phyloP scores from a whole-genome alignment of 2,888 invertebrate species.

The Mesopsocus fuscifrons region DNA sequence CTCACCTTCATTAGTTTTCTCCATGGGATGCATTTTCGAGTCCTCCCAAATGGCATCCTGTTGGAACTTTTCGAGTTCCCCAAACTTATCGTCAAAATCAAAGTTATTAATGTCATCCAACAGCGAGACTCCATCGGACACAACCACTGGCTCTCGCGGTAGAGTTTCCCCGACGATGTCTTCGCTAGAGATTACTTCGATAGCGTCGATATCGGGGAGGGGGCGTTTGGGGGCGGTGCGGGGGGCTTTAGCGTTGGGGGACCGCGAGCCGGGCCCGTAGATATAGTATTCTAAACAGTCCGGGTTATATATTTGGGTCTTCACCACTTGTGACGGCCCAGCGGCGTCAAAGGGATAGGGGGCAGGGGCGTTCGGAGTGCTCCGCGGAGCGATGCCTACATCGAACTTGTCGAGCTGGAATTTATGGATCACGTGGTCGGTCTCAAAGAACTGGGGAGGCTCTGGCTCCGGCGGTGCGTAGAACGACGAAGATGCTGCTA shows the following conservation, averaged over 20 bases:
- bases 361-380: background rate
- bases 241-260: background rate
- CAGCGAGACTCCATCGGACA: background rate
- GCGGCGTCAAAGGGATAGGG: background rate
- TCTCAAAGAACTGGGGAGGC: background rate
- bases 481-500: background rate
- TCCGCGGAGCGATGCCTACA: conserved; percentile 1
- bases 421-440: background rate
- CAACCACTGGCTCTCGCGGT: background rate
- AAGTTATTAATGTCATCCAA: conserved; percentile 9
- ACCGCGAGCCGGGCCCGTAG: conserved; percentile 4
- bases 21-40: conserved; percentile 3
- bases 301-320: conserved; percentile 1
- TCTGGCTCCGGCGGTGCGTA: background rate
- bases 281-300: conserved; percentile 8
- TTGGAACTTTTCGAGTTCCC: conserved; percentile 8
- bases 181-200: conserved; percentile 9
- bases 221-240: background rate
- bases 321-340: conserved; percentile 1
- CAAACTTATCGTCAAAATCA: conserved; percentile 9
- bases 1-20: too few relatives aligned
- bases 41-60: conserved; percentile 8
- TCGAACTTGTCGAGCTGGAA: conserved; percentile 6
- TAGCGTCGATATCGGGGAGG: conserved; percentile 1
- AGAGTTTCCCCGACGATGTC: background rate